Conservation (phyloP, 2,113 vertebrate genomes). For the Procapra przewalskii region DNA sequence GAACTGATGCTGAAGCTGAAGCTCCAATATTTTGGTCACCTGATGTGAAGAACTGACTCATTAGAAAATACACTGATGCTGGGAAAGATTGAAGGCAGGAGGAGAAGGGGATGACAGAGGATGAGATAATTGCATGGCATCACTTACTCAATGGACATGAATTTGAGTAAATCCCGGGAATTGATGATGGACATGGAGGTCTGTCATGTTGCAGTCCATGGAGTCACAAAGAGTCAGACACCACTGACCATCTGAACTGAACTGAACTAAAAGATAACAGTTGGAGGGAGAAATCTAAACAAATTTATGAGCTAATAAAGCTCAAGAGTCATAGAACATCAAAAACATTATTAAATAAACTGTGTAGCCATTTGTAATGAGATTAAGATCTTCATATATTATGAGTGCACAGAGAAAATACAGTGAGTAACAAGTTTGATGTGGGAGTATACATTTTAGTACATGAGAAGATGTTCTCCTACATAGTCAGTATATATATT, state of each 20-base stretch:
- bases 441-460: not conserved
- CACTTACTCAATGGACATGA: not conserved
- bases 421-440: not conserved
- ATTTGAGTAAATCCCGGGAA: rapidly evolving
- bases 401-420: not conserved
- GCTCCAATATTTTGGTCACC: not conserved
- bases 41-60: not conserved
- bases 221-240: rapidly evolving
- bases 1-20: not conserved
- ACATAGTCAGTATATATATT: not conserved
- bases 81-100: not conserved
- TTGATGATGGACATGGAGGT: not conserved
- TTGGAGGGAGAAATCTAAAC: not conserved
- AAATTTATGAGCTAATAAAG: not conserved
- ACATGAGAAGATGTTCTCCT: not conserved
- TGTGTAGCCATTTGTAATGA: not conserved
- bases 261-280: not conserved
- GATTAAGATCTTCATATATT: not conserved
- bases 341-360: not conserved
- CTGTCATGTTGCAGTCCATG: not conserved
- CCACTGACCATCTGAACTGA: not conserved
- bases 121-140: not conserved
- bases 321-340: not conserved
- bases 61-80: not conserved
- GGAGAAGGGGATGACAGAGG: not conserved